Evolutionary conservation across 1,140 invertebrate genomes (phyloP), one percentile per base, ranked within the genome.

Genomic region (Polypedilum pembai): DNA sequence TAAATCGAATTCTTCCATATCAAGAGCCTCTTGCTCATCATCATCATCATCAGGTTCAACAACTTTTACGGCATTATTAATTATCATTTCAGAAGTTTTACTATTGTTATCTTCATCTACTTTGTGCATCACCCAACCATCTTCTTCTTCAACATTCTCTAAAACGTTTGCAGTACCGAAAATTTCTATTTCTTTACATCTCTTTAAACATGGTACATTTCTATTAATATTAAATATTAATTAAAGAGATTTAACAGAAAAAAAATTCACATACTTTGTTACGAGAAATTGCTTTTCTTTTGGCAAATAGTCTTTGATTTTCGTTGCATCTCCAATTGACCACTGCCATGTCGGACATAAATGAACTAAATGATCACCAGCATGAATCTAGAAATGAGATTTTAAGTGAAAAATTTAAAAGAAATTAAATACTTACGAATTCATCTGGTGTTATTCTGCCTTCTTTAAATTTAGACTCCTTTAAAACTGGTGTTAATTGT

Each of bases 311-410:
- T 91, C 83, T 80, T 96, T 92, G 12, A 88, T 84, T 84, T 92
- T 93, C 8, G 89, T 85, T 79, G 95, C 91, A 81, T 98, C 95
- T 0, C 95, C 95, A 21, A 88, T 86, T 3, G 94, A 90, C 98
- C 98, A 99, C 79, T 98, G 94, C 98, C 98, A 99, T 1, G 98
- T 99, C 0, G 98, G 98, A 83, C 97, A 99, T 82, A 99, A 96
- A 84, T 99, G 96, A 0, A 99, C 96, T 20, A 99, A 83, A 82
- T 99, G 97, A 83, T 99, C 98, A 4, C 98, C 98, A 74, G 97
- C 97, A n/a, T 73, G 92, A 93, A 1, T n/a, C n/a, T n/a, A n/a
- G n/a, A n/a, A n/a, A n/a, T n/a, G n/a, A n/a, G n/a, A n/a, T n/a
- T n/a, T n/a, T n/a, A n/a, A n/a, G n/a, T n/a, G n/a, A n/a, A n/a